Conservation (phyloP, 2,797 vertebrate species). For the Squalus acanthias region DNA sequence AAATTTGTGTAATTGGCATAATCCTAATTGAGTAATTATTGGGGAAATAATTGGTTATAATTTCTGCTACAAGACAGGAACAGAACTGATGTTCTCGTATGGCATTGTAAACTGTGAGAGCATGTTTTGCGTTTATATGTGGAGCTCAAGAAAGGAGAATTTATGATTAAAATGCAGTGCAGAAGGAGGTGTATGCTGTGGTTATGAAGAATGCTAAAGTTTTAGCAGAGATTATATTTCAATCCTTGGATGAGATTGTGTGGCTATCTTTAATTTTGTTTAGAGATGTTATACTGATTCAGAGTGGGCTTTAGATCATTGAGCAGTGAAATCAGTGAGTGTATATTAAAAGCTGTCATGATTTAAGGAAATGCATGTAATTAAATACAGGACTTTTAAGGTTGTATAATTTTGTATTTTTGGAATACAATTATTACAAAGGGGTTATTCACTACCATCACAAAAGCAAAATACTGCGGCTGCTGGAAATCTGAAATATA, state of each 20-base stretch:
- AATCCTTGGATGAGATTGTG: not conserved
- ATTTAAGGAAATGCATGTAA: conserved; percentile 9
- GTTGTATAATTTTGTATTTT: conserved; percentile 22
- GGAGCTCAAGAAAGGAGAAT: not conserved
- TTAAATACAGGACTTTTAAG: not conserved
- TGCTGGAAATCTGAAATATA: too few relatives aligned
- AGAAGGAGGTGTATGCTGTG: not conserved
- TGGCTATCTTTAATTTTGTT: not conserved
- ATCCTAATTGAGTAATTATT: conserved; percentile 35
- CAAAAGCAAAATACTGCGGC: not conserved
- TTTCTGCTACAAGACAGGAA: conserved; percentile 13
- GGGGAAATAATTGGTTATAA: conserved; percentile 33
- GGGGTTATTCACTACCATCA: not conserved
- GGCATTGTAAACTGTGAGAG: not conserved
- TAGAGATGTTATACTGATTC: not conserved
- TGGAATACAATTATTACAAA: not conserved
- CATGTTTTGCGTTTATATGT: not conserved
- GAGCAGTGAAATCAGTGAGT: not conserved
- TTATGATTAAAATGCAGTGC: not conserved
- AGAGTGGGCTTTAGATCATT: not conserved
- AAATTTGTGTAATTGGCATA: conserved; percentile 34
- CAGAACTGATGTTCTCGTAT: not conserved
- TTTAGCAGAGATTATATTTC: not conserved
- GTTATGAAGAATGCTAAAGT: not conserved
- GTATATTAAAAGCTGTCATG: not conserved